A percentile compares a stretch with the other conserved stretches of the same genome.
phyloP scores from a whole-genome alignment of 2,797 vertebrate species.

The Fringilla coelebs region DNA sequence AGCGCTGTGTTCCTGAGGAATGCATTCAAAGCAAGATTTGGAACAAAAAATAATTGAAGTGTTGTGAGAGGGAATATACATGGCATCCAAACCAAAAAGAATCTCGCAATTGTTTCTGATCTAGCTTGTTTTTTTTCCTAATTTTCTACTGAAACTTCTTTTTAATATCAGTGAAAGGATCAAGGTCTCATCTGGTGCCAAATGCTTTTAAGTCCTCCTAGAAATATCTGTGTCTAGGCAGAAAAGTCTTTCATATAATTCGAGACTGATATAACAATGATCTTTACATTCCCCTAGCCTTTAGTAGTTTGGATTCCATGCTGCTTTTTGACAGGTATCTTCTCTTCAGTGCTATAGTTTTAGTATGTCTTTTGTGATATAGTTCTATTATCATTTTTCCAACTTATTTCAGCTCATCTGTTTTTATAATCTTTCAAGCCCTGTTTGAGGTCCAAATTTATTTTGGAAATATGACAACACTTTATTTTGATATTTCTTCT shows the following conservation, averaged over 20 bases:
- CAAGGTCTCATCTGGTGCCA: not conserved
- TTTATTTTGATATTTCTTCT: not conserved
- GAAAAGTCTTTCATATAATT: not conserved
- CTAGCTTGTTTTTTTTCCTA: fast-evolving
- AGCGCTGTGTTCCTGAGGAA: not conserved
- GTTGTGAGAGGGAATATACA: not conserved
- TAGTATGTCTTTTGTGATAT: not conserved
- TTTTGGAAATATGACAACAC: not conserved
- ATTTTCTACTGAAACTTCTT: not conserved
- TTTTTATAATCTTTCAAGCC: not conserved
- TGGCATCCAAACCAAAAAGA: not conserved
- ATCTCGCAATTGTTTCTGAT: not conserved
- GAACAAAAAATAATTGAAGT: not conserved
- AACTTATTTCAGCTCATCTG: not conserved
- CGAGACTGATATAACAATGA: not conserved
- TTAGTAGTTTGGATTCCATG: not conserved
- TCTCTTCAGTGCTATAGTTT: not conserved
- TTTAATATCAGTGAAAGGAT: not conserved
- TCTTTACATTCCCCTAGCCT: not conserved
- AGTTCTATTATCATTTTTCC: not conserved
- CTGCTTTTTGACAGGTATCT: not conserved
- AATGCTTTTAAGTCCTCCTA: not conserved
- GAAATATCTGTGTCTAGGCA: not conserved
- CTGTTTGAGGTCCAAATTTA: not conserved
- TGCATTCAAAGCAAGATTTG: not conserved